phyloP scores from a whole-genome alignment of 1,140 invertebrate species.

The Brachionus sp. region DNA sequence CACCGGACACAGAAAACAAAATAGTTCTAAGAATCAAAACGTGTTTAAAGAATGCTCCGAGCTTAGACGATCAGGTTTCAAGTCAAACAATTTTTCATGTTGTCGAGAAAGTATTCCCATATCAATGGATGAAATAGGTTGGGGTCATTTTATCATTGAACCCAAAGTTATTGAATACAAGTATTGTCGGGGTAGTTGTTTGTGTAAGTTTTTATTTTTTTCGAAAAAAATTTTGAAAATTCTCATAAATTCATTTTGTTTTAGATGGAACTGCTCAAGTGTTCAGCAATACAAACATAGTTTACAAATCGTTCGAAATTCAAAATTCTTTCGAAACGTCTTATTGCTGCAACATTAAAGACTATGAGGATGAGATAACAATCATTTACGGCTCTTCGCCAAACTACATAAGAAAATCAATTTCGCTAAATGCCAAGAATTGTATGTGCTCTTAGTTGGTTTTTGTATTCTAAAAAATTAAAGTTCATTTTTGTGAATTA shows the following conservation, averaged over 20 bases:
- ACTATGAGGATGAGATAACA: constrained; percentile 30
- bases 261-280: not conserved
- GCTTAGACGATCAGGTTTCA: not conserved
- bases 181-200: constrained; percentile 36
- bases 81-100: constrained; percentile 12
- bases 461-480: not conserved
- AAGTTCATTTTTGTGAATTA: constrained; percentile 17
- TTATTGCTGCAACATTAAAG: constrained; percentile 26
- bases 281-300: constrained; percentile 30
- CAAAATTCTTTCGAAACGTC: not conserved
- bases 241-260: not conserved
- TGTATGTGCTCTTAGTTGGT: constrained; percentile 37
- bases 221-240: not conserved
- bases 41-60: constrained; percentile 29
- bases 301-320: constrained; percentile 31
- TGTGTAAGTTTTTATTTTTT: constrained; percentile 25
- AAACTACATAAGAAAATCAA: constrained; percentile 21
- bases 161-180: constrained; percentile 42
- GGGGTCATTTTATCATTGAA: constrained; percentile 20
- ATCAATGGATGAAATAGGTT: constrained; percentile 20
- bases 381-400: constrained; percentile 22
- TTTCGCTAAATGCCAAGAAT: constrained; percentile 34
- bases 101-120: constrained; percentile 18
- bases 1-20: not conserved
- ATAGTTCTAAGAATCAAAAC: constrained; percentile 10